These are phyloP conservation scores for Chionomys nivalis DNA, from an alignment of 2,113 vertebrate genomes.

Conservation along the genomic window DNA sequence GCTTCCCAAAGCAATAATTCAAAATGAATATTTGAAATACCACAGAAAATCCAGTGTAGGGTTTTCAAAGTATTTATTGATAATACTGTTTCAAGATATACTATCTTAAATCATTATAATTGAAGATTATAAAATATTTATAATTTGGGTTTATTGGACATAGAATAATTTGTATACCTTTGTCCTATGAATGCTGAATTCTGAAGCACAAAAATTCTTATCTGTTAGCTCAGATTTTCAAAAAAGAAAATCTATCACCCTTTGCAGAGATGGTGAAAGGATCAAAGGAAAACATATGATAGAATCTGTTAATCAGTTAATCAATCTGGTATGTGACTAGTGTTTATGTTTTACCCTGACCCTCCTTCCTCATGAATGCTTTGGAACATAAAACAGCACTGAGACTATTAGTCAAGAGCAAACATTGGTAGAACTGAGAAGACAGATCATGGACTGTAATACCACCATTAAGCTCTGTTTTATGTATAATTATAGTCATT, in stretches of 20 bases:
- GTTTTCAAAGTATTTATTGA: background rate
- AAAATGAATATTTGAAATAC: background rate
- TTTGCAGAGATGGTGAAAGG: background rate
- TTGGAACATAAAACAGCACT: background rate
- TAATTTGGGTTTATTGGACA: background rate
- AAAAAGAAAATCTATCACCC: background rate
- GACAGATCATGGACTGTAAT: fast-evolving
- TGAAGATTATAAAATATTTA: background rate
- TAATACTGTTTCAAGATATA: background rate
- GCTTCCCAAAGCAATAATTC: background rate
- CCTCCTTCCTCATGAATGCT: background rate
- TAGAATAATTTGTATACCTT: background rate
- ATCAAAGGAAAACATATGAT: background rate
- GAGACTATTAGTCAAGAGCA: background rate
- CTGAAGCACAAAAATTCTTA: background rate
- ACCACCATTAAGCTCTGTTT: background rate
- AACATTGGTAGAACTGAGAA: background rate
- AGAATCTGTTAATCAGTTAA: background rate
- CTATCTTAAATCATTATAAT: background rate
- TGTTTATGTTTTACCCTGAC: background rate
- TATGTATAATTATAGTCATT: background rate
- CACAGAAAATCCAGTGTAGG: background rate
- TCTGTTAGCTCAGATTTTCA: background rate
- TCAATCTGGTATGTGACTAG: background rate
- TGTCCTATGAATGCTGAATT: background rate